A percentile compares a stretch with the other conserved stretches of the same genome.
Conservation (phyloP, 2,797 vertebrate species). For the Orientallactaga sibirica region DNA sequence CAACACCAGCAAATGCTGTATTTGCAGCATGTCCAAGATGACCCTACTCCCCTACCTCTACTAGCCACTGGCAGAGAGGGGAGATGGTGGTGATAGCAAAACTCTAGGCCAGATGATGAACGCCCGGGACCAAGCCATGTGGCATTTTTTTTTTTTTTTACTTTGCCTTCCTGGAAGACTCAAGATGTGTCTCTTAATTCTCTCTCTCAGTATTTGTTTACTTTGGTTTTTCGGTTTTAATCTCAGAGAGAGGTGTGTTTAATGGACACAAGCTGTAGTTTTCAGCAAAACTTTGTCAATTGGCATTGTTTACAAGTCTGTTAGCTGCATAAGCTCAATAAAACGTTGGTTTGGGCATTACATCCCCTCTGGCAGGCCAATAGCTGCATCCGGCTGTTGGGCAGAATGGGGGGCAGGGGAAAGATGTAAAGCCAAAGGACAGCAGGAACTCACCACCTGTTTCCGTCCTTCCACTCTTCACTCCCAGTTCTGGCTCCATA, state of each 20-base stretch:
- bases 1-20: slow-evolving; percentile 89
- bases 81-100: slow-evolving; percentile 41
- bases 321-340: slow-evolving; percentile 86
- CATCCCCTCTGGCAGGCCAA: slow-evolving; percentile 78
- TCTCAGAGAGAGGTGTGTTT: slow-evolving; percentile 80
- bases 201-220: slow-evolving; percentile 83
- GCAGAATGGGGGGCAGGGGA: slow-evolving; percentile 50
- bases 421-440: slow-evolving; percentile 71
- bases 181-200: slow-evolving; percentile 79
- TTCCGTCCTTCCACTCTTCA: not conserved
- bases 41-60: slow-evolving; percentile 54
- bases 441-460: not conserved
- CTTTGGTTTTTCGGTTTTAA: slow-evolving; percentile 75
- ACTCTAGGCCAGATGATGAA: slow-evolving; percentile 68
- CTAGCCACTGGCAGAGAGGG: slow-evolving; percentile 53
- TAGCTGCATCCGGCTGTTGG: slow-evolving; percentile 77
- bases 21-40: slow-evolving; percentile 81
- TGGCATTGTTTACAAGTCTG: slow-evolving; percentile 87
- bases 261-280: slow-evolving; percentile 79
- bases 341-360: slow-evolving; percentile 85
- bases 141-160: slow-evolving; percentile 46
- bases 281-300: slow-evolving; percentile 83
- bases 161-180: slow-evolving; percentile 82
- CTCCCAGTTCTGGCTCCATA: slow-evolving; percentile 12
- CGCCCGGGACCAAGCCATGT: slow-evolving; percentile 76